A percentile compares a stretch with the other conserved stretches of the same genome.
These are phyloP conservation scores for Drosophila truncata DNA, from an alignment of 1,140 invertebrate genomes.

Conservation along the genomic window DNA sequence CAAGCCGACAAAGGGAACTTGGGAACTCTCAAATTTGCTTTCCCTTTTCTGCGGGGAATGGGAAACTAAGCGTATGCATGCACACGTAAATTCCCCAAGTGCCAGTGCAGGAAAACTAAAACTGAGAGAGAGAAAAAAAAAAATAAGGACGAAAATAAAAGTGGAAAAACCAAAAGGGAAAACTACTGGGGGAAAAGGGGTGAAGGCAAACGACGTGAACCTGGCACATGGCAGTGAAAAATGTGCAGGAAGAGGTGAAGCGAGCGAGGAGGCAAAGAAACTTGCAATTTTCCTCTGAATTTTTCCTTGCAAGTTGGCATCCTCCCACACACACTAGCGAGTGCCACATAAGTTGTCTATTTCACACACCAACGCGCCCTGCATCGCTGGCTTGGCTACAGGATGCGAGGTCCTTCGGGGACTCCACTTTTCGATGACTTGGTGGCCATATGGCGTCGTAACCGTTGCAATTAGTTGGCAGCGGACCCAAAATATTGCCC, in stretches of 20 bases:
- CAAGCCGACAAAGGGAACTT: constrained; percentile 30
- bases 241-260: constrained; percentile 57
- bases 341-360: constrained; percentile 72
- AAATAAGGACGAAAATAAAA: constrained; percentile 20
- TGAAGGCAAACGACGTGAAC: constrained; percentile 45
- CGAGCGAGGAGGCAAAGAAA: constrained; percentile 31
- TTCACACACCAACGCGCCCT: constrained; percentile 71
- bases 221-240: constrained; percentile 75
- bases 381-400: constrained; percentile 24
- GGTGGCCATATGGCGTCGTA: constrained; percentile 71
- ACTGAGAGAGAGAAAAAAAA: constrained; percentile 1
- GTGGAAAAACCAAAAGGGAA: constrained; percentile 27
- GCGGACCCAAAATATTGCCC: constrained; percentile 64
- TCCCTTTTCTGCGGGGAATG: constrained; percentile 8
- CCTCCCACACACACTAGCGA: constrained; percentile 21
- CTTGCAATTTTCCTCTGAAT: constrained; percentile 50
- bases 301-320: constrained; percentile 40
- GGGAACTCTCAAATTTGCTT: constrained; percentile 49
- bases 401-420: constrained; percentile 17
- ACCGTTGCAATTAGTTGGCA: constrained; percentile 75
- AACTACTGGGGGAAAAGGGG: background rate
- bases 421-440: constrained; percentile 41
- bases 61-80: constrained; percentile 67
- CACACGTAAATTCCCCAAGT: constrained; percentile 75
- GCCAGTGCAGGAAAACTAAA: constrained; percentile 51